Percentiles rank a stretch among this genome's conserved stretches.
These are phyloP conservation scores for Pseudomugil gertrudae DNA, from an alignment of 2,797 vertebrate species.

Conservation along the genomic window DNA sequence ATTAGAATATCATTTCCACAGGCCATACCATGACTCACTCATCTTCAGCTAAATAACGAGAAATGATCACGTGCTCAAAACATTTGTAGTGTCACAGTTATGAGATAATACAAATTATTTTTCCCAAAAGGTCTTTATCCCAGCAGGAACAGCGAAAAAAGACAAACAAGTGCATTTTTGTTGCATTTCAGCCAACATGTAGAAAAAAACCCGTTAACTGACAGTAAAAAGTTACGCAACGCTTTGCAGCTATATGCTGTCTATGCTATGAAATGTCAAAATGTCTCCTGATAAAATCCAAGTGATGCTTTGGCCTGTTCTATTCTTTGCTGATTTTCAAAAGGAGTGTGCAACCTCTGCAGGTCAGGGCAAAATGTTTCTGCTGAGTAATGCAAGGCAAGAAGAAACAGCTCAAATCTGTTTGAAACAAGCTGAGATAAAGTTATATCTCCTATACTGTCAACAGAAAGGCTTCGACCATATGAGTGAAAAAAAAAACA, in stretches of 20 bases:
- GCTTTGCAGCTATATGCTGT: constrained; percentile 1
- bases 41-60: constrained; percentile 29
- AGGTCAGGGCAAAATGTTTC: not conserved
- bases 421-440: not conserved
- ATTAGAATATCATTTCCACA: constrained; percentile 21
- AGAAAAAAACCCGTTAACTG: not conserved
- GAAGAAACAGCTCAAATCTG: not conserved
- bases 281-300: constrained; percentile 3
- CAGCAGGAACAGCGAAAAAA: not conserved
- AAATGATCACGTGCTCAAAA: constrained; percentile 24
- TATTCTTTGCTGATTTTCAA: not conserved
- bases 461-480: not conserved
- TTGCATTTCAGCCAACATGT: not conserved
- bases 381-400: not conserved
- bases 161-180: not conserved
- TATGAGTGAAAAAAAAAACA: constrained; percentile 1
- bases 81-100: constrained; percentile 15
- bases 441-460: not conserved
- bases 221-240: not conserved
- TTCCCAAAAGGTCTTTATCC: not conserved
- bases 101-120: constrained; percentile 1
- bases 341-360: not conserved
- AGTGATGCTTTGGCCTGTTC: not conserved
- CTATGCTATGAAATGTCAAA: constrained; percentile 17
- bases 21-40: constrained; percentile 26